Percentiles rank a stretch among this genome's conserved stretches.
Conservation (phyloP, 2,113 vertebrate species). For the Centropristis striata region DNA sequence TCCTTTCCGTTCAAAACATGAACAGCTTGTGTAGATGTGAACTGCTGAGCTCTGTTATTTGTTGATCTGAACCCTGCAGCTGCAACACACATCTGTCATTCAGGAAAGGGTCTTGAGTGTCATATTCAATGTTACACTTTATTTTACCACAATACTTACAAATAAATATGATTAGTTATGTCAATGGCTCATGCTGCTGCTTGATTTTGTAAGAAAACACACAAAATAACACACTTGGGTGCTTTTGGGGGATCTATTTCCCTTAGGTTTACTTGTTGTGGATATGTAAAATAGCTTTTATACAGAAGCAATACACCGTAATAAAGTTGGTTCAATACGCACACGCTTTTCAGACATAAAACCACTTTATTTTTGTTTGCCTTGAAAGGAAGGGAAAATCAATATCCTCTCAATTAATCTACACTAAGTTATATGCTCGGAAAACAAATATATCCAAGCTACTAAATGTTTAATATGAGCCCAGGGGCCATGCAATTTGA, state of each 20-base stretch:
- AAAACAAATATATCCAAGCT: slow-evolving; percentile 30
- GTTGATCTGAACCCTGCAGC: background rate
- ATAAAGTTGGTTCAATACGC: background rate
- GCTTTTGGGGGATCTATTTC: background rate
- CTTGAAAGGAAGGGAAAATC: background rate
- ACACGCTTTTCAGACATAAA: background rate
- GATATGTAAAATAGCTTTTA: background rate
- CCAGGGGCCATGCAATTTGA: slow-evolving; percentile 28
- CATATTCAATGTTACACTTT: background rate
- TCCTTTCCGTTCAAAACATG: background rate
- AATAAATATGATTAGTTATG: background rate
- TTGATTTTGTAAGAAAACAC: background rate
- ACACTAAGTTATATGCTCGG: background rate
- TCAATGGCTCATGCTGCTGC: background rate
- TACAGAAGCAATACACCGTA: background rate
- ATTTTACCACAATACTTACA: background rate
- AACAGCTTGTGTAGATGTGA: background rate
- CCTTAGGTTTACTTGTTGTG: background rate
- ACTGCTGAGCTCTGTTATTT: background rate
- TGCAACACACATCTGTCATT: background rate
- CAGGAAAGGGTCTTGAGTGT: background rate
- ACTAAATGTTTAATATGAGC: slow-evolving; percentile 49
- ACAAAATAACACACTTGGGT: background rate
- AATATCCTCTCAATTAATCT: background rate
- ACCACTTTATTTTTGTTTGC: background rate